Base-by-base conservation (phyloP, 2,113 vertebrate genomes). In the Mastomys coucha region DNA sequence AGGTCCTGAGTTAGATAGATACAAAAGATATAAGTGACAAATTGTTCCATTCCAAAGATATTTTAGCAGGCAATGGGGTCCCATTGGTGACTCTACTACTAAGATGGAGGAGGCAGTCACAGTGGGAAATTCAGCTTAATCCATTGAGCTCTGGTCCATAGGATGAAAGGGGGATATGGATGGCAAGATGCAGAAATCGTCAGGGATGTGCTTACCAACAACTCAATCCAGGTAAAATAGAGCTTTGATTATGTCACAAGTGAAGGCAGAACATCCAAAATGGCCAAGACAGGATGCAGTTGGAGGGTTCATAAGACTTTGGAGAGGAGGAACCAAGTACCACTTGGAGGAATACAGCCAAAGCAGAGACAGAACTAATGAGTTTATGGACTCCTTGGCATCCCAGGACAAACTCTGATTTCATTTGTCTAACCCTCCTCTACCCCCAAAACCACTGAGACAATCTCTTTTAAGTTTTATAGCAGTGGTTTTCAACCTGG, bases 1-100 rank as follows among this genome's bases (percentile, higher is more conserved):
- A 94, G 90, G 33, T n/a, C 31, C n/a, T 14, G 65, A 94, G 31
- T 94, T 88, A 84, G 5, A 85, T 8, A 93, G 53, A 91, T 89
- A 94, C 33, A 39, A 76, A 88, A 58, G 53, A 45, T 51, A 51
- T 33, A 70, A 95, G 80, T n/a, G 42, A 22, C 60, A 72, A 90
- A 51, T 20, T 77, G 49, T 82, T 28, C 24, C 3, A 60, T 36
- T 84, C 56, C 24, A 56, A 95, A 16, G 33, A 73, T 2, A 67
- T 94, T 90, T 94, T 88, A 86, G 89, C 39, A 92, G 92, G 7
- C 3, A 33, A 7, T 39, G 17, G 42, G 65, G 6, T 16, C 73
- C n/a, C 16, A 2, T 24, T 39, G 26, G 19, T 58, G 31, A 76
- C 10, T 56, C 20, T 14, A 53, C 77, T 49, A 58, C 33, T 91